Base-by-base conservation (phyloP, 2,113 vertebrate species). In the Cheirogaleus medius region DNA sequence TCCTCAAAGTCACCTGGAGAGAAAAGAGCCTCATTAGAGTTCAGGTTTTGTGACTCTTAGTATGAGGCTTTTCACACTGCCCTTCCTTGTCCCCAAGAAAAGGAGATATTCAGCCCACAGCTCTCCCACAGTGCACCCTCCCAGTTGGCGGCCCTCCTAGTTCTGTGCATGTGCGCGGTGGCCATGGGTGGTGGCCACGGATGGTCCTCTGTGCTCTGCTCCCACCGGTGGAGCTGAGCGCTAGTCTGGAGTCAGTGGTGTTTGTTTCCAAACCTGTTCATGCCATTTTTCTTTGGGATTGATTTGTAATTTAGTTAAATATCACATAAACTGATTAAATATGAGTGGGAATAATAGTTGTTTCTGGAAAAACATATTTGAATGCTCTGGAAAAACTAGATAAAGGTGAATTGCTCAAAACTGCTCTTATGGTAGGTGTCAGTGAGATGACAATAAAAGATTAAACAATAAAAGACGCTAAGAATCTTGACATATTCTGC, bases 121-220 rank as follows among this genome's bases (percentile, higher is more conserved):
- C n/a, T 74, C 42, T 29, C 37, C 23, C 3, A 0, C 5, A 13
- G n/a, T 8, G 37, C 78, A 29, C 14, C 0, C 6, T 52, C 8
- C 78, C 2, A 18, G 27, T 8, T 25, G 13, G 10, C 3, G 6
- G 9, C 21, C 1, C 8, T 21, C 68, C 77, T 15, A 25, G 47
- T 66, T 68, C 47, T 39, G 5, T 11, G 0, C 49, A 15, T 49
- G 49, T 8, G 44, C 44, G 49, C 13, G 49, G 49, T 49, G 49
- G 44, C 58, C 20, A 0, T 1, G 44, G 44, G 49, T 14, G 49
- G 49, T 49, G 49, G 44, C 58, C 20, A 0, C 0, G 11, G 86
- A 17, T 78, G 20, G 18, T 32, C 42, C 56, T n/a, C 32, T n/a
- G 15, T 8, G 6, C 34, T 71, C 8, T 25, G 12, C 63, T 66